phyloP scores from a whole-genome alignment of 2,113 vertebrate species.

The Pseudopipra pipra region DNA sequence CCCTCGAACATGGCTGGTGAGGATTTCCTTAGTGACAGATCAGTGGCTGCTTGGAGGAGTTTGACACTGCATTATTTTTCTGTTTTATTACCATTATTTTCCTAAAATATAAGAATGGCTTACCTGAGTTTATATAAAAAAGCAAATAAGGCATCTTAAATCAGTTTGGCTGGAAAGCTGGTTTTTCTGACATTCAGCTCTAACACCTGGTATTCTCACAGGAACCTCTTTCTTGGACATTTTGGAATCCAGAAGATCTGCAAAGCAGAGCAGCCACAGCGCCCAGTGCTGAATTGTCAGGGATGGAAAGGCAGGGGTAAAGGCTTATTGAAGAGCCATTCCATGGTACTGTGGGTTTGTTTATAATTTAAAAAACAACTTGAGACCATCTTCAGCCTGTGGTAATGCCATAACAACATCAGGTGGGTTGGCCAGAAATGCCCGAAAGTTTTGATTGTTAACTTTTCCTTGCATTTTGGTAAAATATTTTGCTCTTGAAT shows the following conservation, averaged over 20 bases:
- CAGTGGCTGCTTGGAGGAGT: background rate
- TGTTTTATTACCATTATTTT: background rate
- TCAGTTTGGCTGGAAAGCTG: background rate
- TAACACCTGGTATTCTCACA: background rate
- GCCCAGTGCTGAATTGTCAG: background rate
- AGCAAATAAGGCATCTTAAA: background rate
- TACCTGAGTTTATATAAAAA: background rate
- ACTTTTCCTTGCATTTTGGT: background rate
- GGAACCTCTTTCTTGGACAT: background rate
- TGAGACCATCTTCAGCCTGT: background rate
- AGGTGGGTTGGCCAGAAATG: background rate
- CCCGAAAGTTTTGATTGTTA: background rate
- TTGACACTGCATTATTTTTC: background rate
- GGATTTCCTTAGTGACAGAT: conserved; percentile 50
- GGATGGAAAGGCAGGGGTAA: background rate
- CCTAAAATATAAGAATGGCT: background rate
- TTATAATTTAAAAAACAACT: background rate
- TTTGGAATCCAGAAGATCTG: background rate
- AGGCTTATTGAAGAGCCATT: background rate
- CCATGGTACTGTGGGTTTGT: background rate
- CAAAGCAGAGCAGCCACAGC: background rate
- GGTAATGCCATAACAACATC: background rate
- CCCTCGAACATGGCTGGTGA: background rate
- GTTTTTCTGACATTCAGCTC: background rate
- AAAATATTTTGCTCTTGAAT: background rate